Evolutionary conservation across 2,113 vertebrate species (phyloP).

Genomic region (Oncorhynchus masou): DNA sequence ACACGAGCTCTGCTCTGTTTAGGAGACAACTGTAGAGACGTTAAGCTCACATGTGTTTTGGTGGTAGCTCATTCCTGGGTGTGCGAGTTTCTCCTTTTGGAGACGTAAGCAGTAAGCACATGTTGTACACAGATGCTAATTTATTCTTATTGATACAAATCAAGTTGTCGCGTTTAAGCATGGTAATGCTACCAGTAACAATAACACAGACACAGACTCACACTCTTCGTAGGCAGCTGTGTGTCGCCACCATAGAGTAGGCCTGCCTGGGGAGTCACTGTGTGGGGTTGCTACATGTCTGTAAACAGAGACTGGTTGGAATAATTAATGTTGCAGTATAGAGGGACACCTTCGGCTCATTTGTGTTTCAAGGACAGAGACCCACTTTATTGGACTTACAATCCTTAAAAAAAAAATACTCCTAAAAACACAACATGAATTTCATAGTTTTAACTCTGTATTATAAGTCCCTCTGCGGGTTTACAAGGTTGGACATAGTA

Average conservation of each 20-base stretch:
- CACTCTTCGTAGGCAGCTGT: slow-evolving; percentile 18
- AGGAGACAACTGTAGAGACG: slow-evolving; percentile 57
- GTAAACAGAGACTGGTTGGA: slow-evolving; percentile 53
- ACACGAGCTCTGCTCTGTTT: slow-evolving; percentile 64
- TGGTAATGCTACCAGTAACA: slow-evolving; percentile 64
- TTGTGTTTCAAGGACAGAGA: no score
- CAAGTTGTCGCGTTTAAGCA: slow-evolving; percentile 54
- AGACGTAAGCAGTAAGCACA: slow-evolving; percentile 43
- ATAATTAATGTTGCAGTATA: slow-evolving; percentile 13
- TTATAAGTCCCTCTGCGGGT: no score
- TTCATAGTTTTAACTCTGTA: no score
- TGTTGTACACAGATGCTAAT: slow-evolving; percentile 60
- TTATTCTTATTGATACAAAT: slow-evolving; percentile 65
- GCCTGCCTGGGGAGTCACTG: slow-evolving; percentile 29
- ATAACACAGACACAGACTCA: slow-evolving; percentile 46
- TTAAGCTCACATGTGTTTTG: slow-evolving; percentile 45
- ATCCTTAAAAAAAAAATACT: no score
- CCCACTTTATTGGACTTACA: no score
- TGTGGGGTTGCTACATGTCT: not conserved
- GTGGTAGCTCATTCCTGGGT: slow-evolving; percentile 26
- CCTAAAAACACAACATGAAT: no score
- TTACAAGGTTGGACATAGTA: not conserved
- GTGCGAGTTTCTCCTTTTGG: slow-evolving; percentile 2
- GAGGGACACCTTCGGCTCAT: slow-evolving; percentile 18
- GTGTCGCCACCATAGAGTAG: slow-evolving; percentile 31